phyloP scores from a whole-genome alignment of 2,113 vertebrate species.

The Falco punctatus region DNA sequence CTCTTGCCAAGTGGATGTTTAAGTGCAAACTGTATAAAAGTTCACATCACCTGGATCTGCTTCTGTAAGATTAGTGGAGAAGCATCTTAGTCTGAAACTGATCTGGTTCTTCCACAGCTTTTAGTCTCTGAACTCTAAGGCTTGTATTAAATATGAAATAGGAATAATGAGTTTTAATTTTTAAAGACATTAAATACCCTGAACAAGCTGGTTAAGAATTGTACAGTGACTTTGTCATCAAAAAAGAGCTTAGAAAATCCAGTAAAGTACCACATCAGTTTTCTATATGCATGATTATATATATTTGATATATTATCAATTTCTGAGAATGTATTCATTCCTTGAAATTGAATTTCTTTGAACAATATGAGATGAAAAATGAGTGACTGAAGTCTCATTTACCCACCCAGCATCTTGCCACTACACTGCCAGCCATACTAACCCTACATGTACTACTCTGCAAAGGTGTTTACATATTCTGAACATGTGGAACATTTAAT shows the following conservation, averaged over 20 bases:
- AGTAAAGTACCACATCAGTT: background rate
- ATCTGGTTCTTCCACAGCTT: background rate
- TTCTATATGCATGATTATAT: background rate
- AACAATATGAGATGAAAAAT: background rate
- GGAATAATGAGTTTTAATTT: constrained; percentile 49
- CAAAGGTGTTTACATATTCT: background rate
- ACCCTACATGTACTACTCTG: background rate
- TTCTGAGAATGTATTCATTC: background rate
- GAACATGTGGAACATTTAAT: background rate
- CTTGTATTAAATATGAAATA: constrained; percentile 22
- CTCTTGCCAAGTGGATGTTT: constrained; percentile 11
- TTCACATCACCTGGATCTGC: constrained; percentile 33
- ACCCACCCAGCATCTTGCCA: background rate
- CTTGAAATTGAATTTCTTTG: background rate
- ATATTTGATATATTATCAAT: background rate
- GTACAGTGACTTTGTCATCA: background rate
- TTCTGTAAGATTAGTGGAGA: constrained; percentile 43
- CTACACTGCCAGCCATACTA: background rate
- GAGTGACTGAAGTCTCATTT: background rate
- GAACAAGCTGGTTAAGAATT: constrained; percentile 34
- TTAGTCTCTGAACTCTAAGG: constrained; percentile 16
- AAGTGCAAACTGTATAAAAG: constrained; percentile 16
- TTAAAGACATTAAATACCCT: constrained; percentile 35
- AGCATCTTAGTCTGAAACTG: constrained; percentile 24
- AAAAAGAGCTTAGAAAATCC: constrained; percentile 18